Evolutionary conservation across 2,113 vertebrate species (phyloP), one percentile per base, ranked within the genome.

Genomic region (Hyaena hyaena): DNA sequence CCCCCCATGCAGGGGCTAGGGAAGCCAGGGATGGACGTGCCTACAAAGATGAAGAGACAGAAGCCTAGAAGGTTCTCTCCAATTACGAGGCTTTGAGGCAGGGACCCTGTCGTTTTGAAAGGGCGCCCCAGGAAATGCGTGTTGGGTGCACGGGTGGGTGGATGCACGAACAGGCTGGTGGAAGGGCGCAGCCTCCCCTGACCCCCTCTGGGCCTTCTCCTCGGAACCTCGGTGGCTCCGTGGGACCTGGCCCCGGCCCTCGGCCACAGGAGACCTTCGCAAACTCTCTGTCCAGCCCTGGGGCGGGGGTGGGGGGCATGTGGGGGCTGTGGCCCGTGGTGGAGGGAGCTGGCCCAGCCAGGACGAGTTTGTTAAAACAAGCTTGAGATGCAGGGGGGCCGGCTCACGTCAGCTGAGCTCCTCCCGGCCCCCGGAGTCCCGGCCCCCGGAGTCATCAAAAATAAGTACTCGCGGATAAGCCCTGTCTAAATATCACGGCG

Each of bases 401-500:
- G 39, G 85, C 87, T 23, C 43, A 53, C 10, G 83, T 26, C 68
- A 6, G 96, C 23, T 0, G 55, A 65, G 81, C 85, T 96, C 92
- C 84, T 53, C 69, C 28, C 33, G 17, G 82, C 86, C 95, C 68
- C 84, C 85, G 95, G 90, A 97, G 98, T 53, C 69, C 28, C 33
- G 17, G 82, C 86, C 95, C 68, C 84, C 85, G 94, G 90, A 97
- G 98, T 97, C 86, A 82, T 73, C 77, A 74, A 5, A 89, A 61
- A 10, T 19, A 16, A 31, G 76, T 39, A 35, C 43, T 48, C 26
- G 94, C 96, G 96, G 96, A 98, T 98, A 98, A 98, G 98, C 98
- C 97, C 98, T 98, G 98, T 98, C 97, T 98, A 99, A 99, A 99
- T 99, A 98, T 98, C 98, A 99, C 98, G 73, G 97, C 82, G 50